Base-by-base conservation (phyloP, 2,113 vertebrate species). In the Engystomops pustulosus region DNA sequence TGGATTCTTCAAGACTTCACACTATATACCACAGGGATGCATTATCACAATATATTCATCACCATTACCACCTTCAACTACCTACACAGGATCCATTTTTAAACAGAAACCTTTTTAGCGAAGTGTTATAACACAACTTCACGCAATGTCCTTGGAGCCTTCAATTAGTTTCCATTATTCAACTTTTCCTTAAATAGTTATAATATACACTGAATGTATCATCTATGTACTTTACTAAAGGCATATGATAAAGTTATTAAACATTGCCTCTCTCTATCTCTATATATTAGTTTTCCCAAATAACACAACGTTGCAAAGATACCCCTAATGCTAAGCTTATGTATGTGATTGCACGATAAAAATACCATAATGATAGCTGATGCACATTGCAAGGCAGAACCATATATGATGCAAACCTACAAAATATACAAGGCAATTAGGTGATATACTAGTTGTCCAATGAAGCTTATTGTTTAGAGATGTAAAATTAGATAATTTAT, bases 21-120 rank as follows among this genome's bases (percentile, higher is more conserved):
- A 72, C 69, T 72, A 47, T 72, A 72, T 27, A 72, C 69, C 12
- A 72, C 11, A 25, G 69, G 69, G 69, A 72, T 47, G n/a, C 12
- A 44, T 47, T 72, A 72, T 20, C 12, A 27, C 41, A 17, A 45
- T 72, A 44, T 27, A 72, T 72, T 47, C 10, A 27, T 72, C 69
- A 25, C 69, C 38, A 72, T 72, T 72, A 47, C 69, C 69, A 72
- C 69, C 69, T 72, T 27, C n/a, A 45, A 17, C n/a, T 47, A 72
- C 41, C 20, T 45, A 72, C 69, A 45, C 41, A 6, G 20, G 14
- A 45, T 25, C 69, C 41, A 47, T 23, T 10, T 2, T n/a, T 25
- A 41, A 70, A 70, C 1, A 4, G 18, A 44, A 70, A 70, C 20
- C 68, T 70, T 70, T 70, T 41, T 41, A 70, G 68, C 68, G 12